These are phyloP conservation scores for Cheilosia urbana DNA, from an alignment of 2,888 invertebrate genomes.

Conservation along the genomic window DNA sequence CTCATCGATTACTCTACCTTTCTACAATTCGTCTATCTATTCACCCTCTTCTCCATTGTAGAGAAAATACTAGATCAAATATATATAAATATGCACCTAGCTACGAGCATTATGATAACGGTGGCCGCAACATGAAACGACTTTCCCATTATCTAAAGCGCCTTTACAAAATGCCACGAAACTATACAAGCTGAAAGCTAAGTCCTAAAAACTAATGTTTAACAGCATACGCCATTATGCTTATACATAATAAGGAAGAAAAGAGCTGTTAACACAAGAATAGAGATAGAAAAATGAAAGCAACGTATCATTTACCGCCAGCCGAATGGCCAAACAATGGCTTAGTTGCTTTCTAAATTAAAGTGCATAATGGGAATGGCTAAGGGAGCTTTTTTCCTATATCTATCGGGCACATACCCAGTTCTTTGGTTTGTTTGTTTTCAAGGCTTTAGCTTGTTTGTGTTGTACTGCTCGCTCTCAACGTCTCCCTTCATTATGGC, in stretches of 20 bases:
- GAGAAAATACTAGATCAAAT: background rate
- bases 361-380: slow-evolving; percentile 58
- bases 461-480: slow-evolving; percentile 33
- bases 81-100: background rate
- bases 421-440: slow-evolving; percentile 44
- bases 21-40: too few species aligned
- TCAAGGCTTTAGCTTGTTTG: slow-evolving; percentile 48
- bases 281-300: slow-evolving; percentile 24
- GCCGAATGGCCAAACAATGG: slow-evolving; percentile 62
- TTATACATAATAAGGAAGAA: slow-evolving; percentile 11
- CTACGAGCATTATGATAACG: background rate
- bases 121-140: slow-evolving; percentile 43
- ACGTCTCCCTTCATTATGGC: background rate
- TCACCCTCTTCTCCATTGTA: background rate
- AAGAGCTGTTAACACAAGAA: slow-evolving; percentile 32
- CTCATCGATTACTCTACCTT: too few species aligned
- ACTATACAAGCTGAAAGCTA: background rate
- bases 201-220: background rate
- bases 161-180: slow-evolving; percentile 1
- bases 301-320: slow-evolving; percentile 60
- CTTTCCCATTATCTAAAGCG: slow-evolving; percentile 3
- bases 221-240: slow-evolving; percentile 43
- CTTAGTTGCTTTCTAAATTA: slow-evolving; percentile 67
- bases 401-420: slow-evolving; percentile 25
- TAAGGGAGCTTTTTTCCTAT: slow-evolving; percentile 28